Base-by-base conservation (phyloP, 2,113 vertebrate genomes). In the Oryctolagus cuniculus region DNA sequence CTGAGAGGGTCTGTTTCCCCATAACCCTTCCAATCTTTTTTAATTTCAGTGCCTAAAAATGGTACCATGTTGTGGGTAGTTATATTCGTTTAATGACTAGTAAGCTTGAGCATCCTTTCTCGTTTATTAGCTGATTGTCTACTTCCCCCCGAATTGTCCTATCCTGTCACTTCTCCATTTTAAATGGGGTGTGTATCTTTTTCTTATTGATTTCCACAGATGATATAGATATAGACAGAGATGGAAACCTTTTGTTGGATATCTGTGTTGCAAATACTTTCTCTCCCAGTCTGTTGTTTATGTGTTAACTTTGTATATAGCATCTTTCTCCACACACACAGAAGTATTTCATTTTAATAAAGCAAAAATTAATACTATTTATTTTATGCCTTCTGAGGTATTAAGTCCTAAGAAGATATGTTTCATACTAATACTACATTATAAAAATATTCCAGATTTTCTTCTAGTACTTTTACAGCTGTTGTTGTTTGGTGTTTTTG, bases 231-330 rank as follows among this genome's bases (percentile, higher is more conserved):
- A 69, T 12, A 87, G 75, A 87, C 38, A 91, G 61, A 89, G 36
- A 90, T n/a, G 87, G 78, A 83, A 85, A 90, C 9, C 36, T 88
- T 51, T 73, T 85, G 61, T 72, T 70, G 95, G 67, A 84, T 73
- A 38, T 34, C 64, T 74, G 21, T 21, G 12, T 55, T 93, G 34
- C 58, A 92, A 95, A 82, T 86, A 70, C 49, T 69, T 91, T 95
- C 61, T 83, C 79, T 83, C 79, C 49, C 66, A 88, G 55, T 25
- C 44, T 85, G 7, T n/a, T 89, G 66, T 74, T 93, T 92, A 64
- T 94, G 86, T 90, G 87, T 95, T 93, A 88, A 90, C 51, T 95
- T 93, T 95, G 51, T 82, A 5, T 79, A 93, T 38, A 78, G 25
- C 49, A 86, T 88, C 78, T 79, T 94, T 95, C 29, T 72, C n/a